Conservation (phyloP, 2,113 vertebrate genomes). For the Takifugu bimaculatus region DNA sequence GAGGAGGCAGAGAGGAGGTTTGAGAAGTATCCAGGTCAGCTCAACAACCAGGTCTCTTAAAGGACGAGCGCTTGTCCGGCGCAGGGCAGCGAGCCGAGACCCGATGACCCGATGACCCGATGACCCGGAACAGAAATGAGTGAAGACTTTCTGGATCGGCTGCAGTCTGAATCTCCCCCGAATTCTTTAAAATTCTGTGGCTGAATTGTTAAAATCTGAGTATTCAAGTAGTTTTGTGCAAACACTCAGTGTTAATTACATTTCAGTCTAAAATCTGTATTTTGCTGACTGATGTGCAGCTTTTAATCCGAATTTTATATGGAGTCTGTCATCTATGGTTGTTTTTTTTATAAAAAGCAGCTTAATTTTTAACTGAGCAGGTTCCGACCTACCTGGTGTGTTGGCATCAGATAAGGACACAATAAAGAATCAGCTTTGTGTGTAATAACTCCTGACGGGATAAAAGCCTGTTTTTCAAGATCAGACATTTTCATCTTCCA, state of each 20-base stretch:
- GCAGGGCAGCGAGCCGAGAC: not conserved
- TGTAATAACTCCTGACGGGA: not conserved
- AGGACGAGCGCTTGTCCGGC: not conserved
- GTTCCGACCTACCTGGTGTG: not conserved
- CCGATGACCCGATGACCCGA: too few species aligned
- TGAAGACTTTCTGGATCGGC: too few species aligned
- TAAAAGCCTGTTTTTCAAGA: not conserved
- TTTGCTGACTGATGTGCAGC: conserved; percentile 11
- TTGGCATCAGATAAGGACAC: not conserved
- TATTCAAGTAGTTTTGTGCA: conserved; percentile 47
- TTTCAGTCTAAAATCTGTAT: conserved; percentile 16
- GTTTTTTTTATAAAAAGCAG: too few species aligned
- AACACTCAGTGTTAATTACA: conserved; percentile 21
- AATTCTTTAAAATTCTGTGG: conserved; percentile 9
- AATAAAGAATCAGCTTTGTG: not conserved
- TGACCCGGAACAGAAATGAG: too few species aligned
- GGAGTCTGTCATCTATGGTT: not conserved
- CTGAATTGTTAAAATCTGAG: conserved; percentile 61
- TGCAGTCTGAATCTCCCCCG: not conserved
- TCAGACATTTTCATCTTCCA: too few species aligned
- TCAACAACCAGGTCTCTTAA: conserved; percentile 92
- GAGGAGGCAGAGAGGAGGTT: conserved; percentile 91
- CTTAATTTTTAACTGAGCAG: not conserved
- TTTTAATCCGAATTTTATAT: conserved; percentile 17
- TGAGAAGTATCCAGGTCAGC: conserved; percentile 92